Evolutionary conservation across 35 echinoderm and acorn worm species (phyloP).

Genomic region (Holothuria glaberrima): DNA sequence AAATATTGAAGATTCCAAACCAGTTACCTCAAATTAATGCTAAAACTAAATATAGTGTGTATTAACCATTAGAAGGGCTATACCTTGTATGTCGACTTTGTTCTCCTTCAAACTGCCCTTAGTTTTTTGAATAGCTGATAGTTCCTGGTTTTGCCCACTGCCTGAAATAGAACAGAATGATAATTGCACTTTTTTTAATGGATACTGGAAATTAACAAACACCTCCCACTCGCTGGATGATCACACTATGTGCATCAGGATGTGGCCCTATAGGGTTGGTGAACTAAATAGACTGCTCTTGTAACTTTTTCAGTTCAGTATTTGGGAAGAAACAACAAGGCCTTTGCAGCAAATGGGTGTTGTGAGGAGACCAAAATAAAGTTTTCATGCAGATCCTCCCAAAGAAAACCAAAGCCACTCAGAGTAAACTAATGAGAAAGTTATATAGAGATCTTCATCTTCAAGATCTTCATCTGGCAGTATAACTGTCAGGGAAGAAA

Average conservation of each 20-base stretch:
- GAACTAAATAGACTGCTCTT: background rate
- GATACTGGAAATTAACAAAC: background rate
- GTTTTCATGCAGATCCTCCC: too few relatives aligned
- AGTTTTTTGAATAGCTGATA: background rate
- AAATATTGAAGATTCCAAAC: conserved; percentile 9
- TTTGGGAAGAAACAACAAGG: background rate
- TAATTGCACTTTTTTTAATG: background rate
- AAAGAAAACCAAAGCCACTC: too few relatives aligned
- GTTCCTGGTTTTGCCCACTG: background rate
- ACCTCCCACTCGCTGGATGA: background rate
- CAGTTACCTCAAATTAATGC: background rate
- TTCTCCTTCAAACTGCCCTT: background rate
- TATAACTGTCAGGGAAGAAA: too few relatives aligned
- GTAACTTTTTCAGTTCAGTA: background rate
- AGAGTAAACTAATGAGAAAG: too few relatives aligned
- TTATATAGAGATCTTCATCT: too few relatives aligned
- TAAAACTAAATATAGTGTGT: background rate
- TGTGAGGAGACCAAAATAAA: too few relatives aligned
- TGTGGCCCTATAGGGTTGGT: background rate
- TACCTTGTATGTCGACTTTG: background rate
- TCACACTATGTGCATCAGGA: background rate
- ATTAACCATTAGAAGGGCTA: background rate
- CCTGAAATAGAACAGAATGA: conserved; percentile 4
- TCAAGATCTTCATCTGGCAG: too few relatives aligned
- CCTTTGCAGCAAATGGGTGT: background rate